Conservation (phyloP, 1,140 invertebrate genomes). For the Eumeta japonica region DNA sequence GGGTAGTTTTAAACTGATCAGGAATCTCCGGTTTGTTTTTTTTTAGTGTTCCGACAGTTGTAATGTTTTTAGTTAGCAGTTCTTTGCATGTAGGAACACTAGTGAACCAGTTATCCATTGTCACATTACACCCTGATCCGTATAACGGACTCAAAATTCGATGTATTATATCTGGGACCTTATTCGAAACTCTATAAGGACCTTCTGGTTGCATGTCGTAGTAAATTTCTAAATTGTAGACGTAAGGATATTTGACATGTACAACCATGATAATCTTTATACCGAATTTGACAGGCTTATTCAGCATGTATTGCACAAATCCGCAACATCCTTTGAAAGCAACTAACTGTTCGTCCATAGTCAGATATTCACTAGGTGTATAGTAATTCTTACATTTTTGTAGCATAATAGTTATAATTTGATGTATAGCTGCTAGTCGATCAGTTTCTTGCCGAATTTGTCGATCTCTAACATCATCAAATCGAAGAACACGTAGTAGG, state of each 20-base stretch:
- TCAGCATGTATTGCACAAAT: constrained; percentile 33
- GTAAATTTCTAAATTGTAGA: neutral
- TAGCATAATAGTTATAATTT: neutral
- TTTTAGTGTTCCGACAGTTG: constrained; percentile 1
- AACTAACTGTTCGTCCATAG: constrained; percentile 38
- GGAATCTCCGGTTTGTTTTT: neutral
- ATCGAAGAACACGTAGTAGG: too few relatives aligned
- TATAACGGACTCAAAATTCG: too few relatives aligned
- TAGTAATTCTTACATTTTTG: constrained; percentile 22
- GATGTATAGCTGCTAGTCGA: constrained; percentile 4
- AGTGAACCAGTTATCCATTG: constrained; percentile 2
- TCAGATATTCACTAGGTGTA: constrained; percentile 24
- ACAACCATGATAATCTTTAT: constrained; percentile 2
- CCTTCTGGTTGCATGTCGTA: too few relatives aligned
- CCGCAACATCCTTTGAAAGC: constrained; percentile 27
- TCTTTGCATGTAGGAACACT: neutral
- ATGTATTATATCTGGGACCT: too few relatives aligned
- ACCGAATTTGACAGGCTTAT: constrained; percentile 7
- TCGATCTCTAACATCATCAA: too few relatives aligned
- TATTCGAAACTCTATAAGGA: too few relatives aligned
- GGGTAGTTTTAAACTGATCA: too few relatives aligned
- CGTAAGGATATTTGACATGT: neutral
- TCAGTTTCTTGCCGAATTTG: too few relatives aligned
- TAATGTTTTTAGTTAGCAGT: neutral
- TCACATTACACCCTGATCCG: neutral